Evolutionary conservation across 30 jellyfish, hydroid and myxozoan species (phyloP).

Genomic region (Cassiopea andromeda): DNA sequence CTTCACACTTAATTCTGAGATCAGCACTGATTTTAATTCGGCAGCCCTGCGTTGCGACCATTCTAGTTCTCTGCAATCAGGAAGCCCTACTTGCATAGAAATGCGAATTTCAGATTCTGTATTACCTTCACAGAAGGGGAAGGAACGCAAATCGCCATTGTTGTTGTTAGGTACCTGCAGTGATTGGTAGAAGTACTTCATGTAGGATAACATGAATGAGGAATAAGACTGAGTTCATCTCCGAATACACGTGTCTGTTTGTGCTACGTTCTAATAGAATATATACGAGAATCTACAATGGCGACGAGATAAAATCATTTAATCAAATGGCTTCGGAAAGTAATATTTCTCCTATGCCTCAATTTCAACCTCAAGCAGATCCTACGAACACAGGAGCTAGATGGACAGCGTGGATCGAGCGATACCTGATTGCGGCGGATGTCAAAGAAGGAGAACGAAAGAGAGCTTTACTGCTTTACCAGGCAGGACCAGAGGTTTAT

Average conservation of each 20-base stretch:
- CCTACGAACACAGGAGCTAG: slow-evolving; percentile 45
- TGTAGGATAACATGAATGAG: background rate
- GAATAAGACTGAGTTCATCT: background rate
- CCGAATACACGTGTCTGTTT: background rate
- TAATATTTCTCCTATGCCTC: slow-evolving; percentile 44
- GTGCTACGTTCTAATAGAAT: background rate
- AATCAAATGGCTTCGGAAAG: slow-evolving; percentile 42
- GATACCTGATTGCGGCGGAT: slow-evolving; percentile 64
- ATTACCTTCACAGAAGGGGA: too few species aligned
- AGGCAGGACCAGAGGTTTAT: slow-evolving; percentile 47
- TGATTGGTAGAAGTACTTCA: background rate
- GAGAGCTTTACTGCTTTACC: slow-evolving; percentile 51
- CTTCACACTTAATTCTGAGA: too few species aligned
- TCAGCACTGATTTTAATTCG: too few species aligned
- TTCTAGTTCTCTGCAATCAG: too few species aligned
- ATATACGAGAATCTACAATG: background rate
- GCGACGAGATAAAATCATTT: slow-evolving; percentile 7
- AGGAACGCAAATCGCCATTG: too few species aligned
- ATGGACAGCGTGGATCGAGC: slow-evolving; percentile 46
- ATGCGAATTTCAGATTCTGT: too few species aligned
- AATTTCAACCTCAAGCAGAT: slow-evolving; percentile 53
- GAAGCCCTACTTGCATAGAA: too few species aligned
- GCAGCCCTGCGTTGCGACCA: too few species aligned
- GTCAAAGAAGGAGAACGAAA: slow-evolving; percentile 23
- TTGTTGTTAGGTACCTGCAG: too few species aligned